phyloP scores from a whole-genome alignment of 1,140 invertebrate genomes.

The Dendroctonus ponderosae region DNA sequence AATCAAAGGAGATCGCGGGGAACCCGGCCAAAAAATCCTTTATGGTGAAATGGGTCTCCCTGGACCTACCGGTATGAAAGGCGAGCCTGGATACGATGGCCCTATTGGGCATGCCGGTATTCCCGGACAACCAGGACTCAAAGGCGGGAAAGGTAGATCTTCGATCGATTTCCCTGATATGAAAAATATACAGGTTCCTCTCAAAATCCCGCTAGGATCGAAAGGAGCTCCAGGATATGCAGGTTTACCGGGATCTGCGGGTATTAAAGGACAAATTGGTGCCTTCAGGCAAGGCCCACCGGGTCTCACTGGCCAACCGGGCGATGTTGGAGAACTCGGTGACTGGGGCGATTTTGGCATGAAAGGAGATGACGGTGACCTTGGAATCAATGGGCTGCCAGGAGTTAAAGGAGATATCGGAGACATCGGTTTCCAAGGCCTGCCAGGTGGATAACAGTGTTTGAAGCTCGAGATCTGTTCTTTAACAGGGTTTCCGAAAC shows the following conservation, averaged over 20 bases:
- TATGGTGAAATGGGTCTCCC: conserved; percentile 55
- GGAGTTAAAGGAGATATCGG: conserved; percentile 51
- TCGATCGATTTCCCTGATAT: conserved; percentile 14
- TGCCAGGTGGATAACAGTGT: conserved; percentile 51
- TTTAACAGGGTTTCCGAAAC: conserved; percentile 1
- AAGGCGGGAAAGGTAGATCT: conserved; percentile 57
- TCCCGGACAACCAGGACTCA: conserved; percentile 56
- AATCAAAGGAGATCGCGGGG: conserved; percentile 55
- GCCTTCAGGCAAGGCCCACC: conserved; percentile 54
- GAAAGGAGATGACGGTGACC: conserved; percentile 60
- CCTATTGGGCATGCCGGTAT: conserved; percentile 53
- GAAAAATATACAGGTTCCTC: too few species aligned
- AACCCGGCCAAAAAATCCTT: conserved; percentile 53
- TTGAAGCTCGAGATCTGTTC: neutral
- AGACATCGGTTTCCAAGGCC: conserved; percentile 58
- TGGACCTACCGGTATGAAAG: conserved; percentile 59
- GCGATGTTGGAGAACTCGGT: conserved; percentile 58
- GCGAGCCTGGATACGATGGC: conserved; percentile 57
- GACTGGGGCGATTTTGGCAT: conserved; percentile 63
- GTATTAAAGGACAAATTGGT: conserved; percentile 54
- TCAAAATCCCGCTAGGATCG: conserved; percentile 50
- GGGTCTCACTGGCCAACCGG: conserved; percentile 54
- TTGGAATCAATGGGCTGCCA: conserved; percentile 55
- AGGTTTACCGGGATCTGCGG: conserved; percentile 66
- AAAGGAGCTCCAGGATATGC: conserved; percentile 60